Base-by-base conservation (phyloP, 2,888 invertebrate species). In the Heliconius aoede region DNA sequence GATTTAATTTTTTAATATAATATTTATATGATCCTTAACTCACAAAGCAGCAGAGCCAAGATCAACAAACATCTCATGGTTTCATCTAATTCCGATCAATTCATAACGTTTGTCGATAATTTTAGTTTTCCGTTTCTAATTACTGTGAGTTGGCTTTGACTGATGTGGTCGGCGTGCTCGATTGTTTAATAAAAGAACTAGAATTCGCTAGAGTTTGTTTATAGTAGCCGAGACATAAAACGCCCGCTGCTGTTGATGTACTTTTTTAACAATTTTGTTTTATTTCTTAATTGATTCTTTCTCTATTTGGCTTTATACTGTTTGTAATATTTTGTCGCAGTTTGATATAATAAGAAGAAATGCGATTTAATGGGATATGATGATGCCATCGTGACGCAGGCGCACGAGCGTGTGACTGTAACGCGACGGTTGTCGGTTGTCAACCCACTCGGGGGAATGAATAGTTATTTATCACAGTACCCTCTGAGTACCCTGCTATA, bases 31-130 rank as follows among this genome's bases (percentile, higher is more conserved):
- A 13, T 15, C 0, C 5, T 7, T 71, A 11, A 89, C 92, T 91
- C 87, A 94, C 94, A 94, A 58, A 94, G 87, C 73, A 94, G 84
- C 77, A 94, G 86, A 11, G 91, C 91, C 80, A 93, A 84, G 79
- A 92, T 80, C 79, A 94, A 85, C 81, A 92, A 83, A 85, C 86
- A 90, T 72, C 91, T 88, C 94, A 94, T 94, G 84, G 86, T 82
- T 81, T 62, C 72, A 55, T 74, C 61, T 61, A 64, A 55, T 28
- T 30, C 26, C 28, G 65, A n/a, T 78, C 74, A 74, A 60, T 71
- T 69, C 67, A 80, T 80, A 73, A 77, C 74, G 76, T 78, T 73
- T 72, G 51, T 68, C 61, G 76, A 74, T 83, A 82, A 82, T 80
- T 82, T 81, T 79, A 80, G 76, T 82, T 86, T 86, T 85, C 84